These are phyloP conservation scores for Sweltsa coloradensis DNA, from an alignment of 1,140 invertebrate genomes.

Conservation along the genomic window DNA sequence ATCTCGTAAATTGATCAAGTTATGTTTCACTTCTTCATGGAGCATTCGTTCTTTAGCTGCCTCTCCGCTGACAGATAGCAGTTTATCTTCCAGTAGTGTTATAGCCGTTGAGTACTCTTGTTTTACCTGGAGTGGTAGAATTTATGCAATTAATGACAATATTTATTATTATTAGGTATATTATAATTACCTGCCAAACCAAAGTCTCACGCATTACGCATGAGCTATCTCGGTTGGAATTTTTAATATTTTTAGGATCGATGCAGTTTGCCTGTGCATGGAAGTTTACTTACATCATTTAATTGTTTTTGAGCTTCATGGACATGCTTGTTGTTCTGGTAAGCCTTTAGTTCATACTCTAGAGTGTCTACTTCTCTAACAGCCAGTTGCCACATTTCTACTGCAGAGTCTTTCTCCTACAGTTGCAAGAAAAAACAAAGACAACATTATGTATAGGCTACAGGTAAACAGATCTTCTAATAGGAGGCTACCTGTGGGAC, in stretches of 20 bases:
- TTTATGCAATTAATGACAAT: no score
- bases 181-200: no score
- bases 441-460: neutral
- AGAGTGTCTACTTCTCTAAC: neutral
- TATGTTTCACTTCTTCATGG: neutral
- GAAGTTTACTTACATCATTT: neutral
- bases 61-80: neutral
- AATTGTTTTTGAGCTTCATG: neutral
- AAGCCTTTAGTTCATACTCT: neutral
- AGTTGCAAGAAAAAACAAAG: no score
- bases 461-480: neutral
- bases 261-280: no score
- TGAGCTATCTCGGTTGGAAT: no score
- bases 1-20: no score
- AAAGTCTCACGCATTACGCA: no score
- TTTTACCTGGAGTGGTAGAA: no score
- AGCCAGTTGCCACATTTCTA: constrained; percentile 1
- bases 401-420: neutral
- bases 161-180: no score
- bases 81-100: neutral
- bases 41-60: neutral
- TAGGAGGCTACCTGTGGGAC: neutral
- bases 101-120: neutral
- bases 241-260: no score
- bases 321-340: neutral